Conservation (phyloP, 2,888 invertebrate genomes). For the Troides oblongomaculatus region DNA sequence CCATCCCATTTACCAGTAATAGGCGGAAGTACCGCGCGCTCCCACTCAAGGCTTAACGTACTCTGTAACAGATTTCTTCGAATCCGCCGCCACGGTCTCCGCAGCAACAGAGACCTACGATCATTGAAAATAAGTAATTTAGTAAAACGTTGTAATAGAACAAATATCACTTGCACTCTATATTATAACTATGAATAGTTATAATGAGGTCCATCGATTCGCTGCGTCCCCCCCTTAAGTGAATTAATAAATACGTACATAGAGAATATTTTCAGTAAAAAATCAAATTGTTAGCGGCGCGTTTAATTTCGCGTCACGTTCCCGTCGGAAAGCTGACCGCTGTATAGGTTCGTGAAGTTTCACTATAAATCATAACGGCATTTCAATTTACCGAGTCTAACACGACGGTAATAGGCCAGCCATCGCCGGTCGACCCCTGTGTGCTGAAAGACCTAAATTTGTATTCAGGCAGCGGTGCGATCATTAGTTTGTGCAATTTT, state of each 20-base stretch:
- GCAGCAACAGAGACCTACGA: too few relatives aligned
- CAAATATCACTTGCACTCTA: too few relatives aligned
- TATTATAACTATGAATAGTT: conserved; percentile 1
- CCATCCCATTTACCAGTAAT: too few relatives aligned
- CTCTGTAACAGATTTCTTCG: too few relatives aligned
- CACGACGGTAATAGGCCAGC: conserved; percentile 58
- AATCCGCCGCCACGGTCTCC: too few relatives aligned
- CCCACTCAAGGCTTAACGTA: too few relatives aligned
- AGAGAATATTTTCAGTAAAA: conserved; percentile 7
- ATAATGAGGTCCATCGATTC: neutral
- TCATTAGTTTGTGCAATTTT: conserved; percentile 78
- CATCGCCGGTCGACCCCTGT: conserved; percentile 50
- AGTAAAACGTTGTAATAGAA: too few relatives aligned
- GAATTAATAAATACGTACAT: conserved; percentile 14
- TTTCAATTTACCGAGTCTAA: conserved; percentile 74
- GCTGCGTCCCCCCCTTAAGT: conserved; percentile 1
- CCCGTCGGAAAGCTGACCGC: conserved; percentile 60
- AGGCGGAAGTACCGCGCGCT: too few relatives aligned
- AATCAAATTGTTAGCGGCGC: conserved; percentile 14
- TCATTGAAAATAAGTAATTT: too few relatives aligned
- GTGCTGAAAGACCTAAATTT: conserved; percentile 73
- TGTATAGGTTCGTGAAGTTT: conserved; percentile 68
- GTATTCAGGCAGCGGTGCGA: conserved; percentile 75
- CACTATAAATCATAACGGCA: conserved; percentile 73
- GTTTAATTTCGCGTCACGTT: conserved; percentile 65